phyloP scores from a whole-genome alignment of 2,888 invertebrate species.

The Mesorhabditis belari region DNA sequence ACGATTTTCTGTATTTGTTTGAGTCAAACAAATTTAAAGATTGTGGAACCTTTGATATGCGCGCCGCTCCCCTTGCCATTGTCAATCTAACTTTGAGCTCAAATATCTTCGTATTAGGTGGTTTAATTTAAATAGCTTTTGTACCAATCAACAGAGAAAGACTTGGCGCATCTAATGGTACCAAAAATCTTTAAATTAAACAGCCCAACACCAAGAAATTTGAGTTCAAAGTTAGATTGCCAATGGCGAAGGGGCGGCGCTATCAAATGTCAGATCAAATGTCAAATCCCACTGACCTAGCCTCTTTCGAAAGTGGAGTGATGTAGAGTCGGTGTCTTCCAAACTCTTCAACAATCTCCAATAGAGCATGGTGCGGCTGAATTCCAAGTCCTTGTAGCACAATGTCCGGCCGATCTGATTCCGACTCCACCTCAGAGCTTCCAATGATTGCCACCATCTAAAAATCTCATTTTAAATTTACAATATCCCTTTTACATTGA shows the following conservation, averaged over 20 bases:
- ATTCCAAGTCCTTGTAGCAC: conserved; percentile 34
- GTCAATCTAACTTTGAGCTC: too few species aligned
- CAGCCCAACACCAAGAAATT: neutral
- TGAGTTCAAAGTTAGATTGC: too few species aligned
- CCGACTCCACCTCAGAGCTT: conserved; percentile 54
- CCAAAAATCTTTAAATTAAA: neutral
- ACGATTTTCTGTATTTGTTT: too few species aligned
- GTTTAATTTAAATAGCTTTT: too few species aligned
- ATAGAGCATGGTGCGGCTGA: conserved; percentile 25
- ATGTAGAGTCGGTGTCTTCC: conserved; percentile 34
- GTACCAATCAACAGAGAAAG: too few species aligned
- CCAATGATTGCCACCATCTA: conserved; percentile 87
- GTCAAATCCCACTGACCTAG: too few species aligned
- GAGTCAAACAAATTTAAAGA: neutral
- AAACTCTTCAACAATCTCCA: conserved; percentile 33
- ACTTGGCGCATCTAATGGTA: too few species aligned
- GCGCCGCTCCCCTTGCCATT: too few species aligned
- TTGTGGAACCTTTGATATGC: neutral
- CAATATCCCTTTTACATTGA: conserved; percentile 62
- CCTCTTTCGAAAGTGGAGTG: conserved; percentile 27
- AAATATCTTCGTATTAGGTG: too few species aligned
- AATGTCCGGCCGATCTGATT: conserved; percentile 19
- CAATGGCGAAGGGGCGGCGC: too few species aligned
- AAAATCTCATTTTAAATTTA: conserved; percentile 20
- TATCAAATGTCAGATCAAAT: too few species aligned